Percentiles rank a stretch among this genome's conserved stretches.
Evolutionary conservation across 2,888 invertebrate species (phyloP).

Genomic region (Lasioglossum pauxillum): DNA sequence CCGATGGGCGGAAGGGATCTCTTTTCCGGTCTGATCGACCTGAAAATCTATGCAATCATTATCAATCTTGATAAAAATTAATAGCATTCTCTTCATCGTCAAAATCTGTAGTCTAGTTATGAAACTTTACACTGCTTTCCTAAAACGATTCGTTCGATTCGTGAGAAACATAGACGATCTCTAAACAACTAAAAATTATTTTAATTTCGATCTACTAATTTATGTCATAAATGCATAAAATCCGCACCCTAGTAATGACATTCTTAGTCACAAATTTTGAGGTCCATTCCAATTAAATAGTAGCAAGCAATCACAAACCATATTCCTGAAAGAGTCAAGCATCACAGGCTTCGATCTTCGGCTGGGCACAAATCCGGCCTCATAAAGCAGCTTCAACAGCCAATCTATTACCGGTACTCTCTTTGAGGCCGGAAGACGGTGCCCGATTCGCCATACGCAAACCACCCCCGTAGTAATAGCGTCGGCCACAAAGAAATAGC

Average conservation of each 20-base stretch:
- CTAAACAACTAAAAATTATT: background rate
- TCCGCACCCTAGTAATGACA: no score
- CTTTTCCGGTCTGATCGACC: conserved; percentile 24
- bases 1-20: conserved; percentile 21
- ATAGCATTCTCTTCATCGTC: background rate
- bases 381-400: background rate
- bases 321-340: background rate
- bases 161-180: background rate
- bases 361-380: background rate
- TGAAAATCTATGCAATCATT: conserved; percentile 58
- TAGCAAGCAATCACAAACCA: background rate
- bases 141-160: background rate
- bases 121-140: background rate
- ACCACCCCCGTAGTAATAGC: conserved; percentile 29
- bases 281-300: background rate
- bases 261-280: no score
- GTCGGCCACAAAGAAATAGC: conserved; percentile 45
- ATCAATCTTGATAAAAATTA: background rate
- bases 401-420: conserved; percentile 8
- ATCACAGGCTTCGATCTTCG: background rate
- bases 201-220: no score
- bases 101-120: background rate
- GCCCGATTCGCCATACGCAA: conserved; percentile 36
- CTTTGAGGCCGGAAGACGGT: conserved; percentile 5
- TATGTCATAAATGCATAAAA: no score